phyloP scores from a whole-genome alignment of 2,113 vertebrate species.

The Heterotilapia buettikoferi region DNA sequence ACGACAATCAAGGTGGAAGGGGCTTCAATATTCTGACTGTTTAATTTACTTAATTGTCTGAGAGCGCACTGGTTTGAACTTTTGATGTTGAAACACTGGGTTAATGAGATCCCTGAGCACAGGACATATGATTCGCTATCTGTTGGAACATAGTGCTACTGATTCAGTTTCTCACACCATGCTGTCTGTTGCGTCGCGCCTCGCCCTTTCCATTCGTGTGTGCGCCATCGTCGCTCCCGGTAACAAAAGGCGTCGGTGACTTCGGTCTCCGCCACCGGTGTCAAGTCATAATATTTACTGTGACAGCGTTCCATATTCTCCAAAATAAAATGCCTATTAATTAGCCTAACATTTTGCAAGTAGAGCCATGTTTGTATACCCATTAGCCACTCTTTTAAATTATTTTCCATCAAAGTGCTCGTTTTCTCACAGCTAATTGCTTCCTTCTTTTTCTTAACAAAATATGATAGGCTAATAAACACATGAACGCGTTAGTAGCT shows the following conservation, averaged over 20 bases:
- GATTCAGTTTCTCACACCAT: not conserved
- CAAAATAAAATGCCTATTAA: constrained; percentile 33
- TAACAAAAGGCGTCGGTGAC: constrained; percentile 65
- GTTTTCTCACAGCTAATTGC: not conserved
- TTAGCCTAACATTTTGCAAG: not conserved
- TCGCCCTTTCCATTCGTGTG: constrained; percentile 64
- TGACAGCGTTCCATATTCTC: not conserved
- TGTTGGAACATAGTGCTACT: constrained; percentile 44
- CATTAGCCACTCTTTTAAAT: not conserved
- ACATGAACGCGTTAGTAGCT: not conserved
- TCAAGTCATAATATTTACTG: not conserved
- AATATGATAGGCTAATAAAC: not conserved
- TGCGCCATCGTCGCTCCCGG: constrained; percentile 43
- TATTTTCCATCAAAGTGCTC: not conserved
- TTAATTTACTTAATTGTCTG: not conserved
- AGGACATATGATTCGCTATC: not conserved
- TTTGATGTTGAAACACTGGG: not conserved
- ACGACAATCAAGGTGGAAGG: not conserved
- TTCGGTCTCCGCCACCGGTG: constrained; percentile 16
- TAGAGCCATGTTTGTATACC: not conserved
- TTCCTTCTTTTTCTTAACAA: not conserved
- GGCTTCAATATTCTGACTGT: not conserved
- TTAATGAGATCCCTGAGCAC: not conserved
- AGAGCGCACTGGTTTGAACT: not conserved
- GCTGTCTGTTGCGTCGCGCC: constrained; percentile 46